These are phyloP conservation scores for Acropternis orthonyx DNA, from an alignment of 2,797 vertebrate genomes.

Conservation along the genomic window DNA sequence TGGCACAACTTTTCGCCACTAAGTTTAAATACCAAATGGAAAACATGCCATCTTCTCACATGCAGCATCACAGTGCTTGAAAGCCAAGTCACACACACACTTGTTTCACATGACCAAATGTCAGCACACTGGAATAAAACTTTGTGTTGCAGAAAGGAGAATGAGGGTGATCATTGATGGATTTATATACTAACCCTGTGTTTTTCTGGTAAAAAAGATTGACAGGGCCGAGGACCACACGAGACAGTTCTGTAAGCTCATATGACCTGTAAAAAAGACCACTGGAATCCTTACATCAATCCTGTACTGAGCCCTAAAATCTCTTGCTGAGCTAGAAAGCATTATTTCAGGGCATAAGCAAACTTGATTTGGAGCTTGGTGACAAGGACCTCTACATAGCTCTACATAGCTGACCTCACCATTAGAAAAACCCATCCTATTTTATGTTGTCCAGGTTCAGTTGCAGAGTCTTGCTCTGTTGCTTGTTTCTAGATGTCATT, in stretches of 20 bases:
- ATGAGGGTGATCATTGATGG: neutral
- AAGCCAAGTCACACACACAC: neutral
- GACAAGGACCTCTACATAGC: neutral
- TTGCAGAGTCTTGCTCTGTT: neutral
- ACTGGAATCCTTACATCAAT: neutral
- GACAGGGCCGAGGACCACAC: accelerated
- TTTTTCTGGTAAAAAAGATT: neutral
- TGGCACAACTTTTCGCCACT: neutral
- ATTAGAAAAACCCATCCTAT: neutral
- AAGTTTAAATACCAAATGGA: neutral
- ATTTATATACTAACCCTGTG: neutral
- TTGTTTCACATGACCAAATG: neutral
- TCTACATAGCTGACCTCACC: neutral
- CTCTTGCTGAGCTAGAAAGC: neutral
- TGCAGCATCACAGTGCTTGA: neutral
- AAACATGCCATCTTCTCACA: neutral
- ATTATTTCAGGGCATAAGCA: slow-evolving; percentile 3
- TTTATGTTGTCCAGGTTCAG: neutral
- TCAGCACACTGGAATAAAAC: neutral
- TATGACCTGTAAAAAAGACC: neutral
- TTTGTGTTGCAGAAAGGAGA: neutral
- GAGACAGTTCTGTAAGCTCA: neutral
- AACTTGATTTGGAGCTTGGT: neutral
- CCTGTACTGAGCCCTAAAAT: neutral
- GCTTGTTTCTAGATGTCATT: neutral